A percentile compares a stretch with the other conserved stretches of the same genome.
phyloP scores from a whole-genome alignment of 2,113 vertebrate species.

The Nyctereutes procyonoides region DNA sequence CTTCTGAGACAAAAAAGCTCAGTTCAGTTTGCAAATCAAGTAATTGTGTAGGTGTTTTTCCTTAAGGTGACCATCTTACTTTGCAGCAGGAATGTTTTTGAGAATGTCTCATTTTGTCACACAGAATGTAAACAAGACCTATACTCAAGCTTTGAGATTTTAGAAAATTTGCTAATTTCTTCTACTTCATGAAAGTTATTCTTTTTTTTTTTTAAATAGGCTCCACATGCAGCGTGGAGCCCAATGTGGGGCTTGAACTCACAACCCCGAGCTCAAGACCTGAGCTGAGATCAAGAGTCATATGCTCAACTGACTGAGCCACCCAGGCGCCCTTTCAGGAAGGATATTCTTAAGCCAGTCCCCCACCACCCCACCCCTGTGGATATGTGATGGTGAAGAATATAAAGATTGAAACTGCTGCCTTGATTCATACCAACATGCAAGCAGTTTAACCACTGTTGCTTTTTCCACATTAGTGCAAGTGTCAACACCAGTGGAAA shows the following conservation, averaged over 20 bases:
- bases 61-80: background rate
- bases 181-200: background rate
- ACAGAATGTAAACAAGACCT: background rate
- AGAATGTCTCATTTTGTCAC: constrained; percentile 21
- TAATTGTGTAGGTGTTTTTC: background rate
- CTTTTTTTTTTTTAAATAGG: background rate
- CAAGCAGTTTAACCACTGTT: background rate
- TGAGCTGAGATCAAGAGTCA: background rate
- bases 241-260: background rate
- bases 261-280: background rate
- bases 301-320: background rate
- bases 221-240: background rate
- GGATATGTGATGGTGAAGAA: background rate
- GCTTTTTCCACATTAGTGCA: background rate
- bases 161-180: constrained; percentile 20
- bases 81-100: background rate
- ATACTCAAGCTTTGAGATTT: background rate
- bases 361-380: fast-evolving
- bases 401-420: background rate
- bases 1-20: background rate
- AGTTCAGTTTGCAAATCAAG: background rate
- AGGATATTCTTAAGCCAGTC: background rate
- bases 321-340: background rate
- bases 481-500: background rate
- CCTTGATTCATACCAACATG: background rate